Evolutionary conservation across 1,140 invertebrate species (phyloP), one percentile per base, ranked within the genome.

Genomic region (Physella acuta): DNA sequence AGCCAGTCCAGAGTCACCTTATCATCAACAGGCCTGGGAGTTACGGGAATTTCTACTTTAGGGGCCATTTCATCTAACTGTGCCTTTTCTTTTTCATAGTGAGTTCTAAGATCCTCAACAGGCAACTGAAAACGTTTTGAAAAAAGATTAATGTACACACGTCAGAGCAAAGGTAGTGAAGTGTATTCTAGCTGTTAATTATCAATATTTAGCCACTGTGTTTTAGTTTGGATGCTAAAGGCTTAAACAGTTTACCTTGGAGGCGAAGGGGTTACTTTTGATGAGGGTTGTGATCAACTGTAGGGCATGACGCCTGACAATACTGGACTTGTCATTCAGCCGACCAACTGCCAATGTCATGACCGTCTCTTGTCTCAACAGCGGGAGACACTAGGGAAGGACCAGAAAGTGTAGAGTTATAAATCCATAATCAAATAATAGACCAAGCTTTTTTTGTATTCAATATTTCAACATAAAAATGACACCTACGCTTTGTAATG

Each of bases 281-380:
- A 94, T 84, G 73, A 93, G 88, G 26, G 89, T 86, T 39, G 89
- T 90, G 11, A 93, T 75, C n/a, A 93, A 84, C 76, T 91, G 90
- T 61, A 94, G 87, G 56, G 92, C 91, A 71, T 90, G 88, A 82
- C 93, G 93, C 0, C 93, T 86, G 0, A 94, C 93, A 68, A 88
- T 86, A 20, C 90, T 90, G 8, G 91, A 91, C 79, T 90, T 92
- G 81, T 95, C 93, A 70, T 90, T 85, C 37, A 95, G 83, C 17
- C 93, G 88, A 17, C 88, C 88, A n/a, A 89, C 87, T 0, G 89
- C 87, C 14, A 89, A 84, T 67, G 88, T 84, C 44, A 93, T 83
- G 59, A 94, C 86, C 20, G 85, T 82, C 16, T 88, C 87, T 73
- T 92, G 89, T 65, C 89, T 85, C 0, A 82, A 82, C 33, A 94